Base-by-base conservation (phyloP, 2,888 invertebrate genomes). In the Tolmerus cingulatus region DNA sequence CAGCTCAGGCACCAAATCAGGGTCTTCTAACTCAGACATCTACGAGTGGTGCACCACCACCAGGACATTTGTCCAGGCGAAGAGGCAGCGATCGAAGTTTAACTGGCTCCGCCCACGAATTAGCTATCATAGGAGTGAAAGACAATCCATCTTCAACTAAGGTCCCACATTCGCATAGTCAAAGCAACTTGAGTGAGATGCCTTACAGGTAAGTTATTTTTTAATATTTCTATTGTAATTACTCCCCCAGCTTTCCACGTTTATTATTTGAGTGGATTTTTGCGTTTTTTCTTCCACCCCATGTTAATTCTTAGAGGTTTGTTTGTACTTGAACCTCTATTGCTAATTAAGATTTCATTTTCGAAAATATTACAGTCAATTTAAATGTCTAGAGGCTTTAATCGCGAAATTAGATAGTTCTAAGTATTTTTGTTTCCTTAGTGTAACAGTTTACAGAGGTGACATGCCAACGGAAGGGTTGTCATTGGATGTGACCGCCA, bases 161-260 rank as follows among this genome's bases (percentile, higher is more conserved):
- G 90, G 96, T 97, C 86, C 96, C 96, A 86, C 97, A 97, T 92
- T 97, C 97, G 30, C 97, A 97, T 93, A 97, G 97, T 90, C 98
- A 98, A 92, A 97, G 97, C 90, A 98, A 98, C 93, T 95, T 98
- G 89, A 96, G 96, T 91, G 97, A 97, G 91, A 95, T 97, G 90
- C 96, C 96, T 23, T 96, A 96, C 93, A 96, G 97, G 97, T 97
- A 93, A 90, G 90, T 85, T 40, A 9, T 37, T 16, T 27, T 12
- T 37, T 19, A 34, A 12, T 37, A 3, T 76, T 19, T 8, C 16
- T 19, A 37, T 34, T 40, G 34, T 76, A 34, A 37, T 40, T 57
- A 82, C 5, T 82, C 37, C 57, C 16, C 16, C 37, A 57, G 82
- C 66, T 82, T 82, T 82, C 57, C 57, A 27, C 51, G 57, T 43